Base-by-base conservation (phyloP, 2,797 vertebrate species). In the Botia almorhae region DNA sequence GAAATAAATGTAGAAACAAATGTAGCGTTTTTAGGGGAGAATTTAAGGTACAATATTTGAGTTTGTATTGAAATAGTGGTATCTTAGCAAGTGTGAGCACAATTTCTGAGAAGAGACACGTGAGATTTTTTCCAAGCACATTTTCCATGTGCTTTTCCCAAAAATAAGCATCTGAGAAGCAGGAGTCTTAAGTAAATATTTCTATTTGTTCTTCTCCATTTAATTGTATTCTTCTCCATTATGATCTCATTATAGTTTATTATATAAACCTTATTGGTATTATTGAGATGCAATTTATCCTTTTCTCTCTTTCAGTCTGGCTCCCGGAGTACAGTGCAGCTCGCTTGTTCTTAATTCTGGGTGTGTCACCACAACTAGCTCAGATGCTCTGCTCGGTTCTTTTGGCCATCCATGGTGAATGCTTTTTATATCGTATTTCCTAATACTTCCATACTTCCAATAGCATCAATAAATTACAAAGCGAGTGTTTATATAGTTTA, bases 381-480 rank as follows among this genome's bases (percentile, higher is more conserved):
- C 89, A 91, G 75, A 39, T 94, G 50, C 88, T 96, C 43, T 89
- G 90, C 48, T 83, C 51, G 63, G 89, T 95, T 74, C 95, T 95
- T 0, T 82, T 94, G 81, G 92, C 92, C 0, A 88, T 95, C 73
- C 92, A 95, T 0, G 95, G 95, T 96, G 84, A 85, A 36, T 23
- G 39, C 7, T 19, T 55, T 43, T 43, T 13, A 11, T 43, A 36
- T 16, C 16, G 7, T 36, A 12, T 56, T n/a, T 43, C 8, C 8
- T 16, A 26, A 1, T 26, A 93, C 93, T 2, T 78, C 71, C 0
- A 87, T 50, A 60, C 17, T 17, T 14, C 11, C n/a, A 10, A n/a
- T 43, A 21, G 55, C 26, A 14, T 67, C 16, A 21, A 64, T 43
- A n/a, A 46, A 76, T 5, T 55, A 53, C 56, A 39, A 4, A 48